Conservation (phyloP, 2,113 vertebrate genomes). For the Nyctereutes procyonoides region DNA sequence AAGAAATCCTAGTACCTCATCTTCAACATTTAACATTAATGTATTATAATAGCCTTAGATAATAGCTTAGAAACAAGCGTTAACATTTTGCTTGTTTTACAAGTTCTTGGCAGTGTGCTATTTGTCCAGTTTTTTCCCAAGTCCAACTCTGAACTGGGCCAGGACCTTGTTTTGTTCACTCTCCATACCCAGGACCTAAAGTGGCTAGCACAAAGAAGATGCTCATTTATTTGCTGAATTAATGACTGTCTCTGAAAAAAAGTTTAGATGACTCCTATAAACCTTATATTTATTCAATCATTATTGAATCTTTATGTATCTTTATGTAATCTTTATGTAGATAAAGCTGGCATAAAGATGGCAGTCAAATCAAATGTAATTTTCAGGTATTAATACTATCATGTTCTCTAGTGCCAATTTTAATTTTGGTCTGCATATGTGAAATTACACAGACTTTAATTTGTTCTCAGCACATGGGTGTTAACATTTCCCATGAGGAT, state of each 20-base stretch:
- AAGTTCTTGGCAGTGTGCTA: not conserved
- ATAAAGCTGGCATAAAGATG: not conserved
- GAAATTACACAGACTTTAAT: not conserved
- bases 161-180: not conserved
- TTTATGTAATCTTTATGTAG: no score
- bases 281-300: not conserved
- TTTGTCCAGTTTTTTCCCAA: not conserved
- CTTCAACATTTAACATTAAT: slow-evolving; percentile 5
- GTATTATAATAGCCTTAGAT: not conserved
- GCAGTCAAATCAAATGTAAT: not conserved
- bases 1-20: not conserved
- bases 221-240: slow-evolving; percentile 13
- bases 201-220: not conserved
- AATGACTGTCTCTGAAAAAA: not conserved
- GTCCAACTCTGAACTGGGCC: not conserved
- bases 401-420: not conserved
- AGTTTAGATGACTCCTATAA: not conserved
- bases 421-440: not conserved
- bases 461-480: not conserved
- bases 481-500: not conserved
- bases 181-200: not conserved
- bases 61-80: no score
- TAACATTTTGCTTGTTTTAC: not conserved
- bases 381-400: not conserved
- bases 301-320: no score